phyloP scores from a whole-genome alignment of 2,113 vertebrate genomes.

The Poicephalus gulielmi region DNA sequence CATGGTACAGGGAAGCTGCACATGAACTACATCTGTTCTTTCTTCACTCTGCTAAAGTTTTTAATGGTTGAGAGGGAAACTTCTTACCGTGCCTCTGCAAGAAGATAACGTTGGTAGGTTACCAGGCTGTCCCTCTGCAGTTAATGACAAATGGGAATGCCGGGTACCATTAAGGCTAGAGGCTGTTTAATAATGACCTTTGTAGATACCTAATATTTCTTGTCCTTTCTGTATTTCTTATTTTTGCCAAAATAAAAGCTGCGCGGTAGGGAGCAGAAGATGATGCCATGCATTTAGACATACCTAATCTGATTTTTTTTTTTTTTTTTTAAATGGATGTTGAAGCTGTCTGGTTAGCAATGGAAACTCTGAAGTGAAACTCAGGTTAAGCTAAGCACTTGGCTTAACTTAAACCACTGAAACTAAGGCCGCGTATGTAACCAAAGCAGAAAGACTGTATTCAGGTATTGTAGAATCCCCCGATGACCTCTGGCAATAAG shows the following conservation, averaged over 20 bases:
- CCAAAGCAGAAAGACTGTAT: neutral
- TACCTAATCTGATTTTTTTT: neutral
- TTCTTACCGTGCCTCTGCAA: neutral
- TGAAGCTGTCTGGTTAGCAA: neutral
- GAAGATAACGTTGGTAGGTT: neutral
- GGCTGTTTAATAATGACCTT: neutral
- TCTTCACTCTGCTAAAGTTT: neutral
- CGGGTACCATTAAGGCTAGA: neutral
- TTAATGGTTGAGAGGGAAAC: neutral
- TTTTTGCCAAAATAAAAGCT: neutral
- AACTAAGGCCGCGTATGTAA: neutral
- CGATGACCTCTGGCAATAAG: neutral
- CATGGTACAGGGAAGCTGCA: neutral
- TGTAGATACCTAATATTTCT: neutral
- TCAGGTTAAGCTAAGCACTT: neutral
- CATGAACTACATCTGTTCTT: neutral
- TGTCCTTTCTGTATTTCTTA: neutral
- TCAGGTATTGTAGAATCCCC: neutral
- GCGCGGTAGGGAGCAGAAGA: neutral
- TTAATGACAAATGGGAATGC: neutral
- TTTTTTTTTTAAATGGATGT: neutral
- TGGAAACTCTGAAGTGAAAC: neutral
- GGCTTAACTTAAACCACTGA: neutral
- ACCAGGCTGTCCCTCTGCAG: neutral
- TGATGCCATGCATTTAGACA: neutral